These are phyloP conservation scores for Ochotona curzoniae DNA, from an alignment of 2,113 vertebrate genomes.

Conservation along the genomic window DNA sequence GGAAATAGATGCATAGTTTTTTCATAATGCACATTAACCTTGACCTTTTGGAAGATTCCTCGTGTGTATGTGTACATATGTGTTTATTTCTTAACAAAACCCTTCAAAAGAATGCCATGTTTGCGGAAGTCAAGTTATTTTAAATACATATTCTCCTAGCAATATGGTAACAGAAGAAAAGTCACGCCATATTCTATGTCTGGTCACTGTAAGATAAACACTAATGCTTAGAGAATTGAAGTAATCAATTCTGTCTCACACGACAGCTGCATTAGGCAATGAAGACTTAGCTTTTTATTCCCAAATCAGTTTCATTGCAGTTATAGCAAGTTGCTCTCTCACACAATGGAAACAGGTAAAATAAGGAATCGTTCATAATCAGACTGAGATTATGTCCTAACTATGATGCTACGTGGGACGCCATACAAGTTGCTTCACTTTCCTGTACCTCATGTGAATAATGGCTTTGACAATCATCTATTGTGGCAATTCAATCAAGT, in stretches of 20 bases:
- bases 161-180: background rate
- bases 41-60: too few species aligned
- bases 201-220: background rate
- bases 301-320: background rate
- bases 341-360: background rate
- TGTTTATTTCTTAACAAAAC: background rate
- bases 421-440: background rate
- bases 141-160: background rate
- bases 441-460: background rate
- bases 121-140: slow-evolving; percentile 16
- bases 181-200: background rate
- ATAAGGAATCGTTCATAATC: background rate
- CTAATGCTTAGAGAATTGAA: background rate
- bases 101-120: background rate
- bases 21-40: too few species aligned
- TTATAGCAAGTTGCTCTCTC: background rate
- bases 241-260: background rate
- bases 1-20: too few species aligned
- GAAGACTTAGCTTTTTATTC: background rate
- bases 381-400: background rate
- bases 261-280: background rate
- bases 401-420: background rate
- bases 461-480: background rate
- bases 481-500: background rate
- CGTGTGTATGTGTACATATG: too few species aligned